Evolutionary conservation across 2,113 vertebrate species (phyloP).

Genomic region (Sorex fumeus): DNA sequence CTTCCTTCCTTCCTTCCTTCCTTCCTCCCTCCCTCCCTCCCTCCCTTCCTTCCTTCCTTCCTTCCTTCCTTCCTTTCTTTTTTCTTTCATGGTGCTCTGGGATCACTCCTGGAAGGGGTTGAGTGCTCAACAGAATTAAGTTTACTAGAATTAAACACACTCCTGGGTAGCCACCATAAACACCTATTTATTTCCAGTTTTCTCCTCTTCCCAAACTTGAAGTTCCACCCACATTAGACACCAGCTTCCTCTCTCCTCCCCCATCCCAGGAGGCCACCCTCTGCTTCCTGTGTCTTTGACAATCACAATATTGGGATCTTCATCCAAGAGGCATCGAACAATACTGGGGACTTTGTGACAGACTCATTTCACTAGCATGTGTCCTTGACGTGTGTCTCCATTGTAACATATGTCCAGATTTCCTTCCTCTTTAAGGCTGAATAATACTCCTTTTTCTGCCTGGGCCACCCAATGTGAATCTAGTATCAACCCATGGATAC

Average conservation of each 20-base stretch:
- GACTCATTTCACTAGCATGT: neutral
- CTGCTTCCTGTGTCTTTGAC: neutral
- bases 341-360: neutral
- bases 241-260: fast-evolving
- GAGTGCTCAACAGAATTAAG: neutral
- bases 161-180: fast-evolving
- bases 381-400: neutral
- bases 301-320: neutral
- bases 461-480: fast-evolving
- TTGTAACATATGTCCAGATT: neutral
- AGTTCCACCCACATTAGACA: neutral
- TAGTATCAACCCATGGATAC: fast-evolving
- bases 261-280: fast-evolving
- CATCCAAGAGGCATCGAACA: neutral
- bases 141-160: too few species aligned
- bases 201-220: too few species aligned
- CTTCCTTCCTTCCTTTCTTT: too few species aligned
- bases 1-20: too few species aligned
- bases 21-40: too few species aligned
- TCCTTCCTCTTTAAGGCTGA: neutral
- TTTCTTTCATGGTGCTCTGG: too few species aligned
- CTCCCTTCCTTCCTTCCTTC: too few species aligned
- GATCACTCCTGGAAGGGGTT: too few species aligned
- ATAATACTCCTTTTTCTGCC: neutral
- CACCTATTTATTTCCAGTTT: too few species aligned